phyloP scores from a whole-genome alignment of 2,797 vertebrate genomes.

The Amphiprion clarkii region DNA sequence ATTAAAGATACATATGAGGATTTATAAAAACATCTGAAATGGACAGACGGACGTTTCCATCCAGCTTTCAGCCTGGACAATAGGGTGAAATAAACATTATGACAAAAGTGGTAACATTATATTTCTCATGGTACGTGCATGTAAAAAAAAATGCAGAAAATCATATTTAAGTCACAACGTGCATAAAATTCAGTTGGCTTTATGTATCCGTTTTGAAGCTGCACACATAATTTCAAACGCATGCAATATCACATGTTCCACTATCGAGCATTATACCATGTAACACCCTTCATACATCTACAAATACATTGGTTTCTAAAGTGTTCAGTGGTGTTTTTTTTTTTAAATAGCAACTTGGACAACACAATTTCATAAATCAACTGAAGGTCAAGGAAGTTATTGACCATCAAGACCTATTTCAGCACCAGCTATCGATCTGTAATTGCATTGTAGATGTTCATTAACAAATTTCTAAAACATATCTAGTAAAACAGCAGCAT shows the following conservation, averaged over 20 bases:
- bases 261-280: too few relatives aligned
- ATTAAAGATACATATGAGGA: background rate
- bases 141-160: background rate
- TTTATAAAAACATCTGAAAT: background rate
- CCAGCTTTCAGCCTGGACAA: background rate
- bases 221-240: too few relatives aligned
- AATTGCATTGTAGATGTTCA: background rate
- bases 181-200: too few relatives aligned
- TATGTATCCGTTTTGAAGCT: background rate
- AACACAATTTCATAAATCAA: too few relatives aligned
- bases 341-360: too few relatives aligned
- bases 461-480: slow-evolving; percentile 8
- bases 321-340: too few relatives aligned
- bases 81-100: background rate
- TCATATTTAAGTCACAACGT: background rate
- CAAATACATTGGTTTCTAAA: too few relatives aligned
- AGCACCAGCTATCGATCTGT: background rate
- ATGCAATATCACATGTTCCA: too few relatives aligned
- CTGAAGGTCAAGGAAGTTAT: background rate
- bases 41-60: background rate
- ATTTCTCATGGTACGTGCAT: background rate
- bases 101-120: background rate
- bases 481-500: slow-evolving; percentile 27
- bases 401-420: background rate
- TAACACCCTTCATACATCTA: too few relatives aligned